phyloP scores from a whole-genome alignment of 2,888 invertebrate species.

The Halictus ligatus region DNA sequence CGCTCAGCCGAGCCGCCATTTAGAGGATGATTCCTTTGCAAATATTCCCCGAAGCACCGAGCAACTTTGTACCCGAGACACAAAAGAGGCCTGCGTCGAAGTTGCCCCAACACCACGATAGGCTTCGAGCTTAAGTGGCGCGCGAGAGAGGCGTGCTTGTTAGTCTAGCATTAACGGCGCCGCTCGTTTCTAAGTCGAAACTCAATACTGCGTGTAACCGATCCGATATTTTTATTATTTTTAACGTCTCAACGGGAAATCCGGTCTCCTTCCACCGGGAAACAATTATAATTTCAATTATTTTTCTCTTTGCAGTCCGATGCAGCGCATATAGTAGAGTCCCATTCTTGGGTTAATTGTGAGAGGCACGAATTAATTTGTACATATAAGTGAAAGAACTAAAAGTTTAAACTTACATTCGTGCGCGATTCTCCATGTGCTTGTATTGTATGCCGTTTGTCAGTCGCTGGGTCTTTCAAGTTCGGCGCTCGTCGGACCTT shows the following conservation, averaged over 20 bases:
- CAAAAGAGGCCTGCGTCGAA: constrained; percentile 5
- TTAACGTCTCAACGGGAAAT: not conserved
- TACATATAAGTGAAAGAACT: no score
- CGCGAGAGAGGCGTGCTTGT: constrained; percentile 20
- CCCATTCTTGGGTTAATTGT: no score
- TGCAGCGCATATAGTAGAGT: no score
- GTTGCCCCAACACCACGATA: not conserved
- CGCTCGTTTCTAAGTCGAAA: constrained; percentile 12
- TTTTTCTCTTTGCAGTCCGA: not conserved
- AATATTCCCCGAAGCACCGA: constrained; percentile 22
- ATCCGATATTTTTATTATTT: not conserved
- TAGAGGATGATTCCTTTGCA: constrained; percentile 39
- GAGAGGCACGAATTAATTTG: no score
- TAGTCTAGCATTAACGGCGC: constrained; percentile 11
- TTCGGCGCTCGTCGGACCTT: no score
- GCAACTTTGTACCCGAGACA: not conserved
- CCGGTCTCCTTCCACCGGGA: not conserved
- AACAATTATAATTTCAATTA: not conserved
- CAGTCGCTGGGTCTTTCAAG: no score
- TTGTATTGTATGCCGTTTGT: no score
- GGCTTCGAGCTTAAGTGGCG: constrained; percentile 34
- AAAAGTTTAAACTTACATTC: no score
- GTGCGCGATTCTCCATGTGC: no score
- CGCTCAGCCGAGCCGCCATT: constrained; percentile 34
- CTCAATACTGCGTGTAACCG: not conserved